These are phyloP conservation scores for Lymantria monacha DNA, from an alignment of 2,888 invertebrate species.

Conservation along the genomic window DNA sequence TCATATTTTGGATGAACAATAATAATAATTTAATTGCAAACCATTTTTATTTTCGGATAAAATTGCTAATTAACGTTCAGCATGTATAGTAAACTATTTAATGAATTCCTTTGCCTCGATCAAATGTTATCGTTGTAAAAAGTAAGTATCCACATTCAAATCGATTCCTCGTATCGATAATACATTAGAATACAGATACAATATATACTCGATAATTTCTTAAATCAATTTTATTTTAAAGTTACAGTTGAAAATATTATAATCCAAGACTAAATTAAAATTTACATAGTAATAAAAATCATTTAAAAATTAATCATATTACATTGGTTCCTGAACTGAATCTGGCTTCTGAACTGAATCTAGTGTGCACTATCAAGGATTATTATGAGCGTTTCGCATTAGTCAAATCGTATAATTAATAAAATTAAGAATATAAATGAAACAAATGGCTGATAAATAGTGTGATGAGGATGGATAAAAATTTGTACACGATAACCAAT, in stretches of 20 bases:
- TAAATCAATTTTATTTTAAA: too few species aligned
- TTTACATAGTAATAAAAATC: too few species aligned
- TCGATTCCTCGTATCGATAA: background rate
- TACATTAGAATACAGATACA: background rate
- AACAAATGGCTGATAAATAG: slow-evolving; percentile 13
- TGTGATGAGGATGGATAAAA: slow-evolving; percentile 21
- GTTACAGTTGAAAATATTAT: too few species aligned
- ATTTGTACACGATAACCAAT: slow-evolving; percentile 56
- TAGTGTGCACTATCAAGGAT: background rate
- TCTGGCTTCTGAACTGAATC: too few species aligned
- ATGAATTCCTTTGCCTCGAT: background rate
- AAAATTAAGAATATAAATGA: background rate
- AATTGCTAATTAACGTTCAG: too few species aligned
- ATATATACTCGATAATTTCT: too few species aligned
- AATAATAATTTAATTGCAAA: too few species aligned
- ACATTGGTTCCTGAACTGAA: too few species aligned
- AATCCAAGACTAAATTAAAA: background rate
- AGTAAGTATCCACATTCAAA: background rate
- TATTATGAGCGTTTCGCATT: slow-evolving; percentile 2
- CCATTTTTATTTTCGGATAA: too few species aligned
- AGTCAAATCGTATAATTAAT: background rate
- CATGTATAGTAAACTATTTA: too few species aligned
- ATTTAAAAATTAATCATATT: too few species aligned
- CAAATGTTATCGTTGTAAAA: background rate
- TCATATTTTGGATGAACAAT: too few species aligned